phyloP scores from a whole-genome alignment of 2,113 vertebrate species.

The Vicugna pacos region DNA sequence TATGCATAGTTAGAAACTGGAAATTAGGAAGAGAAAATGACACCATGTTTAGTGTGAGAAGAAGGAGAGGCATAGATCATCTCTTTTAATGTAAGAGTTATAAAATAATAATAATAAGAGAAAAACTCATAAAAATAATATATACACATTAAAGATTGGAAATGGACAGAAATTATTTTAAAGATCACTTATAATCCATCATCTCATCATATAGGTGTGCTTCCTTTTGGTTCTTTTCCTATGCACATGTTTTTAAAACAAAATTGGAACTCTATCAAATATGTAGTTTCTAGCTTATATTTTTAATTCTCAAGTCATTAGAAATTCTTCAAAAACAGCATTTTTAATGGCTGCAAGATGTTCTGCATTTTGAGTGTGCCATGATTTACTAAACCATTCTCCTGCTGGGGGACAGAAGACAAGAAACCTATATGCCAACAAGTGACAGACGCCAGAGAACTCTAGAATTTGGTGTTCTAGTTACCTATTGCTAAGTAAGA shows the following conservation, averaged over 20 bases:
- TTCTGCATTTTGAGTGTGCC: not conserved
- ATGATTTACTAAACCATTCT: not conserved
- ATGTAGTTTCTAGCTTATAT: not conserved
- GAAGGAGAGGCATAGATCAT: not conserved
- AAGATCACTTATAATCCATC: not conserved
- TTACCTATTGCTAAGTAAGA: not conserved
- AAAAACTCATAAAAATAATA: not conserved
- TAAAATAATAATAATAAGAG: not conserved
- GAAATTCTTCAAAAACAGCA: slow-evolving; percentile 17
- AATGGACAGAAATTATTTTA: slow-evolving; percentile 19
- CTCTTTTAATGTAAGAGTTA: not conserved
- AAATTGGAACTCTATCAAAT: not conserved
- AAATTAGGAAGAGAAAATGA: not conserved
- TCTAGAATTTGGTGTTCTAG: not conserved
- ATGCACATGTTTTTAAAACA: not conserved
- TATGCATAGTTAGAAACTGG: slow-evolving; percentile 12
- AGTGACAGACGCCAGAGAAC: not conserved
- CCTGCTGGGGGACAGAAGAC: not conserved
- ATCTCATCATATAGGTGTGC: not conserved
- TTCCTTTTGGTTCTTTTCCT: slow-evolving; percentile 36
- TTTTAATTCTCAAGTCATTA: not conserved
- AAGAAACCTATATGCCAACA: not conserved
- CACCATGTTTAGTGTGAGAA: not conserved
- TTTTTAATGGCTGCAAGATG: not conserved
- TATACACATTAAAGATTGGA: not conserved